These are phyloP conservation scores for Oceanodroma tethys DNA, from an alignment of 2,113 vertebrate species.

Conservation along the genomic window DNA sequence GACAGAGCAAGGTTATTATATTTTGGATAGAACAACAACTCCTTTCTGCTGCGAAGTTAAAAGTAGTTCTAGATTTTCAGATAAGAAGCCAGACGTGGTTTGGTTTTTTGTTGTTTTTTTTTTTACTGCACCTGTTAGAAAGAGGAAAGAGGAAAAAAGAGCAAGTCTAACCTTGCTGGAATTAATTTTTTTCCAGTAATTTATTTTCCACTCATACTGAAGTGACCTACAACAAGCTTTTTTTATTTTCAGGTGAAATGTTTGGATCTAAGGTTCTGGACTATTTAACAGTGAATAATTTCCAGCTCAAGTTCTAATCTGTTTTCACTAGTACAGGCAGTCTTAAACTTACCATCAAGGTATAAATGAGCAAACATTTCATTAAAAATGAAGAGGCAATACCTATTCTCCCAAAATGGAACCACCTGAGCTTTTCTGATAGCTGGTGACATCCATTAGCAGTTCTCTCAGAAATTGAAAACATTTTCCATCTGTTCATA, in stretches of 20 bases:
- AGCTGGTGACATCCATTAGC: constrained; percentile 76
- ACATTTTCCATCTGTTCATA: constrained; percentile 80
- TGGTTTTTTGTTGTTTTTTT: background rate
- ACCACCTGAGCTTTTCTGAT: constrained; percentile 75
- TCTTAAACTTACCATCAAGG: constrained; percentile 58
- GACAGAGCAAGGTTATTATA: background rate
- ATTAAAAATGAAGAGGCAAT: constrained; percentile 73
- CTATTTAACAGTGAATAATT: constrained; percentile 65
- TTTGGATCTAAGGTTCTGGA: constrained; percentile 47
- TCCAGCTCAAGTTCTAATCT: constrained; percentile 44
- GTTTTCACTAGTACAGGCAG: constrained; percentile 41
- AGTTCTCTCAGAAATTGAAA: constrained; percentile 73
- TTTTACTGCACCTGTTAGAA: background rate
- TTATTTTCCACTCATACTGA: background rate
- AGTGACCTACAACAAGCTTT: background rate
- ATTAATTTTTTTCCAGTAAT: background rate
- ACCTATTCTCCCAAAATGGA: constrained; percentile 57
- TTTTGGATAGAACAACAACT: background rate
- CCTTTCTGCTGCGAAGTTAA: background rate
- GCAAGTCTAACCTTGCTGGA: background rate
- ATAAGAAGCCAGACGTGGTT: background rate
- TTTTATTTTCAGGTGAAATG: constrained; percentile 31
- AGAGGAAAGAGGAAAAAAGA: background rate
- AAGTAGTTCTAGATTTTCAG: background rate
- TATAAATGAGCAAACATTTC: constrained; percentile 76